phyloP scores from a whole-genome alignment of 2,797 vertebrate genomes.

The Pipistrellus kuhlii region DNA sequence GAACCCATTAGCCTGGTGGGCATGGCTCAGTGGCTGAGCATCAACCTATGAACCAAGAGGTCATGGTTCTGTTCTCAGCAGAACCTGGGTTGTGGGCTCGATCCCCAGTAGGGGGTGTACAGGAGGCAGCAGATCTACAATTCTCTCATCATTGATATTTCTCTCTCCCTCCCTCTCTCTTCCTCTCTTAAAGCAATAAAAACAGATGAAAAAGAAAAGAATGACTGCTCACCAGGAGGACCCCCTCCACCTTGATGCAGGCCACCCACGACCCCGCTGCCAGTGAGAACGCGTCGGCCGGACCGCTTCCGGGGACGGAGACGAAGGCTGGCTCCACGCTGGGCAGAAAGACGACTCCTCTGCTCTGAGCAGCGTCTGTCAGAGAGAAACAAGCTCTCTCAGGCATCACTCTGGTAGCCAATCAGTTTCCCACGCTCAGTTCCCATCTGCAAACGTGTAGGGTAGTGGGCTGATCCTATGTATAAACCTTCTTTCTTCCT shows the following conservation, averaged over 20 bases:
- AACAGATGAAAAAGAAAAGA: no score
- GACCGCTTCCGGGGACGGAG: slow-evolving; percentile 92
- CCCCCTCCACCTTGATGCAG: slow-evolving; percentile 91
- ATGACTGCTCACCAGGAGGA: slow-evolving; percentile 93
- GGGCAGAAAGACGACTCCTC: slow-evolving; percentile 92
- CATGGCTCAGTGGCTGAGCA: no score
- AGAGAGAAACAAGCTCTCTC: neutral
- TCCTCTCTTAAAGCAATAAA: no score
- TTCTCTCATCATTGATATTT: no score
- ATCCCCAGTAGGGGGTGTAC: no score
- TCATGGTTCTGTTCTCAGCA: no score
- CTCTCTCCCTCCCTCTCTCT: no score
- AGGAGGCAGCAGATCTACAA: no score
- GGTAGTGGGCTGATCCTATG: neutral
- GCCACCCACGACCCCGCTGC: slow-evolving; percentile 92
- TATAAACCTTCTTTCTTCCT: neutral
- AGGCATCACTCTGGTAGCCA: no score
- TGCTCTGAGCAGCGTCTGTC: slow-evolving; percentile 91
- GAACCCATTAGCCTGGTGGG: neutral
- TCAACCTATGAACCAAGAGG: no score
- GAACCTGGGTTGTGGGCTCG: no score
- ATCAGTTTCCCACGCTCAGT: neutral
- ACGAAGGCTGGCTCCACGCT: slow-evolving; percentile 93
- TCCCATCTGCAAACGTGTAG: neutral
- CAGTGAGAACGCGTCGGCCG: slow-evolving; percentile 91